A percentile compares a stretch with the other conserved stretches of the same genome.
Evolutionary conservation across 2,113 vertebrate species (phyloP).

Genomic region (Crotalus horridus): DNA sequence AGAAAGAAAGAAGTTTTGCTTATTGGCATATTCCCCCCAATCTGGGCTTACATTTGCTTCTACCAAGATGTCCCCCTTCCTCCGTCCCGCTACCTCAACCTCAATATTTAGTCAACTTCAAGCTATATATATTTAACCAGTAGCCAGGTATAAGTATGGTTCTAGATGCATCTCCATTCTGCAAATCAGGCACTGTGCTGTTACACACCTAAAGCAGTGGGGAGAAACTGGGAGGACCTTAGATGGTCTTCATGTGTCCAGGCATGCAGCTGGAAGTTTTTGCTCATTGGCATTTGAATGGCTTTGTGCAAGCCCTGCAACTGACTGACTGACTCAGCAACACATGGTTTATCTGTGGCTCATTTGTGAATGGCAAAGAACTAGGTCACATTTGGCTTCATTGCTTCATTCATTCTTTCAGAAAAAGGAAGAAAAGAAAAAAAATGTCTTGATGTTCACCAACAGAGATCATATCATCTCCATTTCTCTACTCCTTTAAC

Average conservation of each 20-base stretch:
- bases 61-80: neutral
- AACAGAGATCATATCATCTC: neutral
- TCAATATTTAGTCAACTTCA: neutral
- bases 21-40: neutral
- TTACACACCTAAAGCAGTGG: neutral
- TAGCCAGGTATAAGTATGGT: neutral
- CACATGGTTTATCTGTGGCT: neutral
- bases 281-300: neutral
- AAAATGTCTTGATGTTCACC: neutral
- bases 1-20: neutral
- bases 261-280: neutral
- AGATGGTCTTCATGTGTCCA: neutral
- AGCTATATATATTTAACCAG: neutral
- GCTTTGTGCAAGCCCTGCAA: no score
- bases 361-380: neutral
- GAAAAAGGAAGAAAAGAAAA: neutral
- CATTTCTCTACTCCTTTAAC: neutral
- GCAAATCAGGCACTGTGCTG: neutral
- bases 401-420: neutral
- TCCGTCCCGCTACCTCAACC: neutral
- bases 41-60: neutral
- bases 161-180: neutral
- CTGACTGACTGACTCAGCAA: neutral
- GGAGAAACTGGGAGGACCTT: neutral
- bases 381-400: neutral